These are phyloP conservation scores for Triops longicaudatus DNA, from an alignment of 1,140 invertebrate species.

Conservation along the genomic window DNA sequence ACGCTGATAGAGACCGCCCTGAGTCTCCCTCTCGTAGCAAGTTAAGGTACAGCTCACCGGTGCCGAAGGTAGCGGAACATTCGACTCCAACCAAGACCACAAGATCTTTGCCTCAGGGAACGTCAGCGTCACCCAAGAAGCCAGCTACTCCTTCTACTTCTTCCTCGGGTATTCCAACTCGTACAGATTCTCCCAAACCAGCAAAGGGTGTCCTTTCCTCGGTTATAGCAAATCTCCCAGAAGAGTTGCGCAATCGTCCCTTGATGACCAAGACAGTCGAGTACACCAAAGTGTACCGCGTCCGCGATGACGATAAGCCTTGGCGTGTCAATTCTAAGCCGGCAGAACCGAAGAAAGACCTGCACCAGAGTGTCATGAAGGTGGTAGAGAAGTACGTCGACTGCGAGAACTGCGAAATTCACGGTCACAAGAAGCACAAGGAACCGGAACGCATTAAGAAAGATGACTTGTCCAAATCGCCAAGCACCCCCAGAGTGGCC, in stretches of 20 bases:
- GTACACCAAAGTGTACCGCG: neutral
- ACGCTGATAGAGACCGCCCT: neutral
- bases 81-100: neutral
- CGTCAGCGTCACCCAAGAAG: neutral
- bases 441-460: neutral
- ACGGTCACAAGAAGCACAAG: constrained; percentile 17
- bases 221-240: neutral
- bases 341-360: constrained; percentile 13
- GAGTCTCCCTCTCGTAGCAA: neutral
- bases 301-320: constrained; percentile 26
- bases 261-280: constrained; percentile 22
- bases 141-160: neutral
- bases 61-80: neutral
- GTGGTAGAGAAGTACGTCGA: constrained; percentile 26
- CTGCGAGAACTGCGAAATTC: constrained; percentile 19
- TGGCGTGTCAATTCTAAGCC: constrained; percentile 25
- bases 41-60: neutral
- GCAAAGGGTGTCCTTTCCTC: neutral
- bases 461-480: neutral
- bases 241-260: neutral
- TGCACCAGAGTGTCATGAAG: constrained; percentile 24
- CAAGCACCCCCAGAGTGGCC: neutral
- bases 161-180: neutral
- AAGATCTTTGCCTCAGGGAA: neutral
- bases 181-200: neutral